Conservation (phyloP, 92 coral and sea anemone species). For the Ricordea florida region DNA sequence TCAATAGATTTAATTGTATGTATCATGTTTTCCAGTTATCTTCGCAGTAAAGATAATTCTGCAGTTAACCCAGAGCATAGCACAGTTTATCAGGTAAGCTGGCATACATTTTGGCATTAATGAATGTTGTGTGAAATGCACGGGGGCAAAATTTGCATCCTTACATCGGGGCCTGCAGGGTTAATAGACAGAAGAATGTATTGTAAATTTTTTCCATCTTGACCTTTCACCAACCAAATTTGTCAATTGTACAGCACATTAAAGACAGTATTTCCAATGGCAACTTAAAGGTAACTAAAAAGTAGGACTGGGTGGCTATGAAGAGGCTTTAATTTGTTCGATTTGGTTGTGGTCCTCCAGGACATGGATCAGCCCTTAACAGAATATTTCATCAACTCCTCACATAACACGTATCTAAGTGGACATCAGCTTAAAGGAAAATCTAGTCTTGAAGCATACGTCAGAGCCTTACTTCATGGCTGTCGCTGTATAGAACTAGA, state of each 20-base stretch:
- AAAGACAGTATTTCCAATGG: too few relatives aligned
- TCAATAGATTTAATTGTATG: too few relatives aligned
- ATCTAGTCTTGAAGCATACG: conserved; percentile 90
- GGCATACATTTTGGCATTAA: too few relatives aligned
- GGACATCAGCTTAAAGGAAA: conserved; percentile 84
- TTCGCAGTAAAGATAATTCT: conserved; percentile 77
- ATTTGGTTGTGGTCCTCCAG: conserved; percentile 3
- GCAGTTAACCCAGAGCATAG: conserved; percentile 80
- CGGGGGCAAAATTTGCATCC: too few relatives aligned
- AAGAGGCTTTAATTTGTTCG: neutral
- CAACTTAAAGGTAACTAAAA: too few relatives aligned
- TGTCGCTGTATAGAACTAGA: conserved; percentile 90
- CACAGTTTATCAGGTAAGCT: conserved; percentile 73
- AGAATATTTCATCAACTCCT: conserved; percentile 83
- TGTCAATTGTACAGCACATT: too few relatives aligned
- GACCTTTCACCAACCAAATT: too few relatives aligned
- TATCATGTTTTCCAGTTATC: conserved; percentile 42
- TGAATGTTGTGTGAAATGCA: too few relatives aligned
- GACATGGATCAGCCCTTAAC: conserved; percentile 85
- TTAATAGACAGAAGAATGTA: too few relatives aligned
- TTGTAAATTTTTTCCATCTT: too few relatives aligned
- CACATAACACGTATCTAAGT: conserved; percentile 86
- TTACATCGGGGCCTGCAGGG: too few relatives aligned
- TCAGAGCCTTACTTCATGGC: conserved; percentile 82
- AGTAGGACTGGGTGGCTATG: neutral